Evolutionary conservation across 2,797 vertebrate species (phyloP), one percentile per base, ranked within the genome.

Genomic region (Anguilla pacifica): DNA sequence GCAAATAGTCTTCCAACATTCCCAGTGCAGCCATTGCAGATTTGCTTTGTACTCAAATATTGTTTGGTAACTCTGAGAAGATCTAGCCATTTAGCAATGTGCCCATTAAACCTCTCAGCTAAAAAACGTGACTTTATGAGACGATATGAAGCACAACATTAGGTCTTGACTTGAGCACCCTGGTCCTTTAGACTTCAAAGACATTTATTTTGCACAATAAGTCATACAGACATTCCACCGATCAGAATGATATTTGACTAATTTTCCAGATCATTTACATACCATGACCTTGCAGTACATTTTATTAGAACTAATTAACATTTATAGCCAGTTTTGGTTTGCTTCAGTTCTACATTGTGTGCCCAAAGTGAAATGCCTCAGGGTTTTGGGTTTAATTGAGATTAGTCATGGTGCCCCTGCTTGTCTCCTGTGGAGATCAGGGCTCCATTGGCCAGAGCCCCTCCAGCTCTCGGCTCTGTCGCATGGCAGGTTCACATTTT

Each of bases 271-370:
- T 67, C n/a, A 67, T 28, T 67, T 67, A 10, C 64, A 67, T 67
- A n/a, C 13, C 22, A 28, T 67, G 64, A 67, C 64, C 64, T 67
- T 67, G 64, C 64, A 67, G 64, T 67, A n/a, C 64, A 67, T 25
- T 67, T 67, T 28, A 67, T 28, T n/a, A 6, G 64, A 67, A 28
- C 22, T 67, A 67, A 67, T 67, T 67, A 67, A n/a, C 19, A 67
- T 67, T 67, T 57, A 57, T 57, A 57, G 55, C 1, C 55, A 57
- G 55, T 57, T 67, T 67, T 67, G 22, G 64, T 67, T 67, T 67
- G 64, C 64, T 67, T 67, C 64, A 67, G 64, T 67, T 67, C 64
- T 67, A 28, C 64, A 67, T 64, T 64, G 64, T 67, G n/a, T 67
- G 64, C 7, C n/a, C 25, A 10, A 67, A 67, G 64, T n/a, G 6